Evolutionary conservation across 2,113 vertebrate genomes (phyloP), one percentile per base, ranked within the genome.

Genomic region (Gorsachius goisagi): DNA sequence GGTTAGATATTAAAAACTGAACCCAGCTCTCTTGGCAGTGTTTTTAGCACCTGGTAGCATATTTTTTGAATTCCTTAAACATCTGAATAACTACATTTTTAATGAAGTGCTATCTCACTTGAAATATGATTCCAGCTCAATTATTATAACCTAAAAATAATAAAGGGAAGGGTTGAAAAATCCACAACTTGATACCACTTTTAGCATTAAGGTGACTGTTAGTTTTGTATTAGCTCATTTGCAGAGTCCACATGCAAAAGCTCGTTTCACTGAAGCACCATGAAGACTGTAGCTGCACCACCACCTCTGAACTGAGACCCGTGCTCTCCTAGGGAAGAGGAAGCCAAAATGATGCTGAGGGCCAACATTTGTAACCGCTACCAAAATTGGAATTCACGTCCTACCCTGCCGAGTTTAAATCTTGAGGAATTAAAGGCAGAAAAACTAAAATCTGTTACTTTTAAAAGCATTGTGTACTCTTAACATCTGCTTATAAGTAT

Each of bases 1-100:
- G 71, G 79, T 88, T 83, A 86, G 67, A 76, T 80, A 92, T 88
- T 88, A 93, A 93, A 93, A 92, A 53, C 55, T 55, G 79, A 92
- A 73, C 27, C 24, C 55, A 14, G 88, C 49, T 85, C 78, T 60
- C 75, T 62, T 28, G 41, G 76, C 22, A 45, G 47, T 78, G 72
- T 72, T 92, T 95, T 90, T 85, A 95, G 84, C 80, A 85, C 21
- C 28, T 3, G 1, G 58, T 15, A 60, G 35, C 66, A 7, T 35
- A 79, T 53, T 75, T 68, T 83, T 52, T 55, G 1, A 85, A 72
- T 92, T 90, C 94, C 60, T 90, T 78, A 45, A 95, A 63, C 44
- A 81, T 77, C 47, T 86, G 89, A 95, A 92, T 84, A 95, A 95
- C 90, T 63, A 87, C 4, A 75, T 30, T 66, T 58, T 80, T 86